Base-by-base conservation (phyloP, 1,140 invertebrate species). In the Tribolium castaneum region DNA sequence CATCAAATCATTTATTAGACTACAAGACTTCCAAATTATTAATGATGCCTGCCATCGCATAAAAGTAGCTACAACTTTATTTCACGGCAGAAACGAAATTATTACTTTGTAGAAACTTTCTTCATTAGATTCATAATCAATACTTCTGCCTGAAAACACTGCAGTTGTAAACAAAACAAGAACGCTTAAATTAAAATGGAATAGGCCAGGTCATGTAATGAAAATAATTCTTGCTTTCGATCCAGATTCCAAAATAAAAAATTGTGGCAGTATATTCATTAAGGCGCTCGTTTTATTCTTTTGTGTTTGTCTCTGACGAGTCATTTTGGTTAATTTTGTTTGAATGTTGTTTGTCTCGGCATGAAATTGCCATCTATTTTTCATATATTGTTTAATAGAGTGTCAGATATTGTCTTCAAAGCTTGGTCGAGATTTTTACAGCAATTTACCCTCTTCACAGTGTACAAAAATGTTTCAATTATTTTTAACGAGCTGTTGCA, bases 381-480 rank as follows among this genome's bases (percentile, higher is more conserved):
- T 66, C 59, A 66, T 66, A 66, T 35, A 66, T 66, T 35, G 25
- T 66, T 62, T 66, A 66, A 66, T 35, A 30, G 9, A 66, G 9
- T 66, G 59, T 35, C 59, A 66, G 59, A 66, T 35, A 66, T 66
- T 66, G 30, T 66, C 25, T 13, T 62, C 19, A 62, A 62, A 62
- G 56, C 30, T 25, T 66, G 22, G 22, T 30, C 25, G 59, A 35
- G 59, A 66, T 66, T 66, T 66, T 66, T 66, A 66, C 59, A 14
- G 25, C 59, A 66, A 66, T 66, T 66, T 66, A 66, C 59, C 59
- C 59, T 66, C 59, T 66, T 66, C 59, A 66, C 59, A 45, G 30
- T 22, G 13, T 66, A 66, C 59, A 66, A 66, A 66, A 66, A 66
- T 66, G 59, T 34, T 66, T 66, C 59, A 66, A 66, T 66, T 66